phyloP scores from a whole-genome alignment of 2,113 vertebrate species.

The Pomatorhinus ruficollis region DNA sequence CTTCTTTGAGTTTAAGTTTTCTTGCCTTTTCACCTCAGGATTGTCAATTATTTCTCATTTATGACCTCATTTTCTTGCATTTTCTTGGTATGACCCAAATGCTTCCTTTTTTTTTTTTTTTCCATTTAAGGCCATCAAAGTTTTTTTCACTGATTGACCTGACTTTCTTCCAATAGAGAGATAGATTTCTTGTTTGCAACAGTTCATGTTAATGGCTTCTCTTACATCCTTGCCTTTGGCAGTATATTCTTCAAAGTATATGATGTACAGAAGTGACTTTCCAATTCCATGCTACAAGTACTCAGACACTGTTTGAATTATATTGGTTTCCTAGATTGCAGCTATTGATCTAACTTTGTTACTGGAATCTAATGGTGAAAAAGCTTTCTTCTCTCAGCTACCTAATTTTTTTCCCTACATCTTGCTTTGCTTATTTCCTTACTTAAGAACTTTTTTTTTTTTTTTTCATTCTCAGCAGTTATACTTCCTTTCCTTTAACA shows the following conservation, averaged over 20 bases:
- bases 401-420: background rate
- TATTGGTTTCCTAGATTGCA: background rate
- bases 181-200: background rate
- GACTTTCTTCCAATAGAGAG: background rate
- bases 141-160: background rate
- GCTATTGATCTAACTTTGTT: background rate
- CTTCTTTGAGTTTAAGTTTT: background rate
- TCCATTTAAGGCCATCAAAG: background rate
- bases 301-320: background rate
- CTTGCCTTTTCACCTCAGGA: background rate
- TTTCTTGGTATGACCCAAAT: background rate
- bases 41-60: background rate
- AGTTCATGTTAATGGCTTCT: background rate
- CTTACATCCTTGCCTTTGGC: background rate
- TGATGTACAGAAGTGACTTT: background rate
- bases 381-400: background rate
- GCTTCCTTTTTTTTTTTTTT: background rate
- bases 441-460: background rate
- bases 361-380: background rate
- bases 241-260: background rate
- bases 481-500: conserved; percentile 19
- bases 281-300: background rate
- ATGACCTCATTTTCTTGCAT: background rate
- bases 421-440: background rate
- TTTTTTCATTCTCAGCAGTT: background rate